Evolutionary conservation across 2,797 vertebrate genomes (phyloP), one percentile per base, ranked within the genome.

Genomic region (Peromyscus eremicus): DNA sequence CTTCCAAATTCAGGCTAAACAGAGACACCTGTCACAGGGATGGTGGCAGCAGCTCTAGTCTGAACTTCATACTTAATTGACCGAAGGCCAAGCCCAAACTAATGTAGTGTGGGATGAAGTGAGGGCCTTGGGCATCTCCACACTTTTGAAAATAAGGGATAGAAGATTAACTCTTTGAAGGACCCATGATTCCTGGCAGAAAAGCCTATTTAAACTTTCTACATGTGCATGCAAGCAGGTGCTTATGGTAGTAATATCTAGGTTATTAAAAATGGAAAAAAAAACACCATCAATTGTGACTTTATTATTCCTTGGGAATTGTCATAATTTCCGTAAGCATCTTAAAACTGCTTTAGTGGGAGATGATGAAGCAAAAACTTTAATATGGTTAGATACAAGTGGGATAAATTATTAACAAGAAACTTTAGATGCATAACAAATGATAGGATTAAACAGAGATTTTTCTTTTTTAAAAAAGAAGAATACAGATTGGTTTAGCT

Each of bases 111-210:
- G 84, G 62, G 64, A 86, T 62, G 29, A 40, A 40, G 81, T n/a
- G 77, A 73, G 83, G 73, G 85, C 3, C 7, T 86, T 73, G 1
- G 1, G 71, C 71, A 82, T 85, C 55, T 60, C 21, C 46, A 14
- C 37, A 81, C 49, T 93, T 92, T 86, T 89, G 49, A 57, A 49
- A 81, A n/a, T 60, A 97, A 96, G 57, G 19, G 27, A 14, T 66
- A 97, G 88, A 97, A 82, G n/a, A 71, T 6, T 5, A 96, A 71
- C 91, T 94, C 43, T 90, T 92, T 89, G 14, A 84, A 95, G 79
- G 94, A 97, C 40, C 79, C 89, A 37, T 32, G 62, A 85, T 55
- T 96, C 89, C 73, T 94, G 77, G 43, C 10, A 92, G 70, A 60
- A 89, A 52, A 94, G 89, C 21, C 10, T 90, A 52, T 43, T 62